phyloP scores from a whole-genome alignment of 1,140 invertebrate genomes.

The Cherax quadricarinatus region DNA sequence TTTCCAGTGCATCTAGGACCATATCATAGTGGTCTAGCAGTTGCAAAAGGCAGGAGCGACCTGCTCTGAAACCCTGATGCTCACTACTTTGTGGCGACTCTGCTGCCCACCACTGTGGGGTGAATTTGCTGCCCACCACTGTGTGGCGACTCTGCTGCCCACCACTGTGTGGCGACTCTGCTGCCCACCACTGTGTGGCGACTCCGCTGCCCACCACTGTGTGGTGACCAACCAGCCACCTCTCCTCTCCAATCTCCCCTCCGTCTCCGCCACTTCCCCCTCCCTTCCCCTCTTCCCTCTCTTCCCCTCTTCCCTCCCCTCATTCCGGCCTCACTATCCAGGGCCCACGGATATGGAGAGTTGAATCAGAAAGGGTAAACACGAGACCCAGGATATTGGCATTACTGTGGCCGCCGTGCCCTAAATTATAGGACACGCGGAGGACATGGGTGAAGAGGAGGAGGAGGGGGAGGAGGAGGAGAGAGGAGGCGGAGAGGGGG shows the following conservation, averaged over 20 bases:
- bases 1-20: no score
- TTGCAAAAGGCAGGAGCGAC: no score
- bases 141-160: no score
- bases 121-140: no score
- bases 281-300: not conserved
- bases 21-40: no score
- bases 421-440: not conserved
- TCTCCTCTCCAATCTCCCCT: no score
- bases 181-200: no score
- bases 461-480: not conserved
- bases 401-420: not conserved
- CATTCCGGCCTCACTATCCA: not conserved
- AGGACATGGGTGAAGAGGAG: not conserved
- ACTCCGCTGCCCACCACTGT: not conserved
- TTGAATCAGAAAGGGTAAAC: not conserved
- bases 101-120: no score
- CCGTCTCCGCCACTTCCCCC: not conserved
- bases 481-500: not conserved
- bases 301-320: not conserved
- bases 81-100: no score
- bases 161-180: no score
- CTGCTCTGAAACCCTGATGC: no score
- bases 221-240: no score
- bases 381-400: not conserved
- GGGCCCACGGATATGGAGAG: not conserved